Evolutionary conservation across 2,797 vertebrate species (phyloP).

Genomic region (Pterois miles): DNA sequence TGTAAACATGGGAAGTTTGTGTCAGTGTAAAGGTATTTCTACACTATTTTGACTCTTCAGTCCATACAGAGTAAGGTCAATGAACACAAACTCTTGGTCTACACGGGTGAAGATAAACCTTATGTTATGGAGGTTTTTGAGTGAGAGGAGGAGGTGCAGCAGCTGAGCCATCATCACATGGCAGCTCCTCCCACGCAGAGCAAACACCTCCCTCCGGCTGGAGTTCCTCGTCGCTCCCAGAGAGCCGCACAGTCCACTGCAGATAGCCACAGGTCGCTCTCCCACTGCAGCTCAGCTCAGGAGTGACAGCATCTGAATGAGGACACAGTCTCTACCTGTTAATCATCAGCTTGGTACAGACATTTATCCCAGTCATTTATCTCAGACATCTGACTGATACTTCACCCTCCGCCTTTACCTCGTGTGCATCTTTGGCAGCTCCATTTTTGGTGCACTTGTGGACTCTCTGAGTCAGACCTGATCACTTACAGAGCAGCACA

Average conservation of each 20-base stretch:
- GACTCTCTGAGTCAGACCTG: constrained; percentile 3
- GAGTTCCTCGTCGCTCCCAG: constrained; percentile 25
- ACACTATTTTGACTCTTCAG: background rate
- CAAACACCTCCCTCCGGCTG: constrained; percentile 48
- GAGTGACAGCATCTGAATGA: constrained; percentile 28
- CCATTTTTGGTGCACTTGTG: background rate
- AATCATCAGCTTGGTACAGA: constrained; percentile 22
- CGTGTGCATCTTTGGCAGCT: constrained; percentile 9
- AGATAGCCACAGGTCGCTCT: constrained; percentile 21
- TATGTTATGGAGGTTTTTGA: constrained; percentile 37
- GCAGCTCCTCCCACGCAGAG: constrained; percentile 49
- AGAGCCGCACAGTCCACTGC: constrained; percentile 10
- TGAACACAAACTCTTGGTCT: background rate
- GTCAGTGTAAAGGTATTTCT: background rate
- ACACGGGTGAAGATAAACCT: background rate
- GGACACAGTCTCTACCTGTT: constrained; percentile 16
- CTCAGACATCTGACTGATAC: constrained; percentile 14
- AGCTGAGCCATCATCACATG: constrained; percentile 23
- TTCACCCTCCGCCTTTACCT: background rate
- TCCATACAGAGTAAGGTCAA: background rate
- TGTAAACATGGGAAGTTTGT: background rate
- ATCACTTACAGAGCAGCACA: background rate
- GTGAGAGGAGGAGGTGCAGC: background rate
- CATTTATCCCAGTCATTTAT: background rate
- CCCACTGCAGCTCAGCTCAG: constrained; percentile 11